phyloP scores from a whole-genome alignment of 2,797 vertebrate genomes.

The Arrhamphus sclerolepis region DNA sequence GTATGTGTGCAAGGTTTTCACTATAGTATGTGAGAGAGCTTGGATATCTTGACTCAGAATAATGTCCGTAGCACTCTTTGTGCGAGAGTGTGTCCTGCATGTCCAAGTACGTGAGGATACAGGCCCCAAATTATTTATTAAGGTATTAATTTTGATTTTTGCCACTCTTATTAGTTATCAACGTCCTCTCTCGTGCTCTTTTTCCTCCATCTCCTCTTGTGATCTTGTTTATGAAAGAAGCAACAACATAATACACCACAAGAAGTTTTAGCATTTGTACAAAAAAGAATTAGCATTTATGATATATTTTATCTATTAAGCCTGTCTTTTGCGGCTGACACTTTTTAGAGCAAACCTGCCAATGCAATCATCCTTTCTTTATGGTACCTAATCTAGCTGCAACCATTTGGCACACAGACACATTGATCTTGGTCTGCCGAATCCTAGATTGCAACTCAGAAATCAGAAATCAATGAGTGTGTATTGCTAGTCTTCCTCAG shows the following conservation, averaged over 20 bases:
- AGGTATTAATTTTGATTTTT: slow-evolving; percentile 62
- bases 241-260: slow-evolving; percentile 9
- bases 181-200: slow-evolving; percentile 6
- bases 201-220: background rate
- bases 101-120: slow-evolving; percentile 32
- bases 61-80: background rate
- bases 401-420: too few species aligned
- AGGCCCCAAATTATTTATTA: slow-evolving; percentile 53
- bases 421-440: too few species aligned
- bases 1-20: too few species aligned
- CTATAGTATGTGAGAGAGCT: too few species aligned
- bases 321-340: background rate
- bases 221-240: slow-evolving; percentile 7
- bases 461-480: too few species aligned
- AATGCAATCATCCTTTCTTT: too few species aligned
- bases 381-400: too few species aligned
- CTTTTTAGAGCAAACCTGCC: slow-evolving; percentile 1
- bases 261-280: too few species aligned
- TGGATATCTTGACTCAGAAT: too few species aligned
- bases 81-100: slow-evolving; percentile 28
- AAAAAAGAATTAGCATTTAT: too few species aligned
- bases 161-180: slow-evolving; percentile 45
- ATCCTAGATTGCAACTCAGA: too few species aligned
- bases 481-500: too few species aligned
- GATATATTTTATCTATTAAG: background rate